These are phyloP conservation scores for Lota lota DNA, from an alignment of 2,113 vertebrate genomes.

Conservation along the genomic window DNA sequence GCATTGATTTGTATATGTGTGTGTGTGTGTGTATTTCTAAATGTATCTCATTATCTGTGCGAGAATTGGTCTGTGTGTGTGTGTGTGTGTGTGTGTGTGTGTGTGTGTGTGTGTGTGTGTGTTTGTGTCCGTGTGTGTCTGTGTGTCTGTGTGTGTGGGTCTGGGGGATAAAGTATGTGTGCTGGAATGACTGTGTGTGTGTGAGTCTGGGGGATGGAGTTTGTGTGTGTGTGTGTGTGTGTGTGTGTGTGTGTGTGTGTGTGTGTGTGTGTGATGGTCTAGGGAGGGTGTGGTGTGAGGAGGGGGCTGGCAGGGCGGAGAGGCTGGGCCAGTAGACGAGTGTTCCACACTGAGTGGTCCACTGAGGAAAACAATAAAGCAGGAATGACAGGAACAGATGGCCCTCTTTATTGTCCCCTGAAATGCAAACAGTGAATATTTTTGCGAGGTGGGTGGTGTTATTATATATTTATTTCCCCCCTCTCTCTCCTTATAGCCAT, in stretches of 20 bases:
- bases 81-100: not conserved
- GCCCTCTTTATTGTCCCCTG: slow-evolving; percentile 74
- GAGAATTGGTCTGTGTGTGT: too few species aligned
- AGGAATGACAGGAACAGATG: slow-evolving; percentile 77
- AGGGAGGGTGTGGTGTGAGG: slow-evolving; percentile 7
- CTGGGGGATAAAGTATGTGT: too few species aligned
- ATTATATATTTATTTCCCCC: slow-evolving; percentile 70
- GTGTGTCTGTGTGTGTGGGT: too few species aligned
- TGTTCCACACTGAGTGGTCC: slow-evolving; percentile 61
- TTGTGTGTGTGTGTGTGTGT: too few species aligned
- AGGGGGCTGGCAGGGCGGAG: slow-evolving; percentile 19
- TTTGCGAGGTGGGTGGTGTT: slow-evolving; percentile 63
- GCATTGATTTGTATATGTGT: too few species aligned
- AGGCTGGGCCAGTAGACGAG: slow-evolving; percentile 32
- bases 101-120: not conserved
- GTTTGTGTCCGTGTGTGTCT: too few species aligned
- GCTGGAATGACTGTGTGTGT: too few species aligned
- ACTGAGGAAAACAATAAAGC: slow-evolving; percentile 73
- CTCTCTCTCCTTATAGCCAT: slow-evolving; percentile 59
- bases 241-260: too few species aligned
- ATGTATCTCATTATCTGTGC: too few species aligned
- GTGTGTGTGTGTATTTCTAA: too few species aligned
- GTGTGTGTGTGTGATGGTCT: too few species aligned
- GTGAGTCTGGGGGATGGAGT: not conserved
- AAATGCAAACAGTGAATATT: slow-evolving; percentile 78